Percentiles rank a stretch among this genome's conserved stretches.
Conservation (phyloP, 2,888 invertebrate genomes). For the Globia sparganii region DNA sequence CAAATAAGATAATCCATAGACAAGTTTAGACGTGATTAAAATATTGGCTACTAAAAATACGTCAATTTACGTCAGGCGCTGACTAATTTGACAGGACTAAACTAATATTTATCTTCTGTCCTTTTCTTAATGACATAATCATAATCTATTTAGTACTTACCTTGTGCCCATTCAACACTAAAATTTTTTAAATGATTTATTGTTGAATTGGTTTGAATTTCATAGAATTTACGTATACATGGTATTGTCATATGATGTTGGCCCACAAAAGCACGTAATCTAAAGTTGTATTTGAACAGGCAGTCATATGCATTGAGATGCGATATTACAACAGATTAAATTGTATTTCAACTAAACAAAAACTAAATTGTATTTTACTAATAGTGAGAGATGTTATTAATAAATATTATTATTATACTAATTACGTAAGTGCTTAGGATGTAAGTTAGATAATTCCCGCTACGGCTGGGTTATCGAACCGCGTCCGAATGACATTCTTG, state of each 20-base stretch:
- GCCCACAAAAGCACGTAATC: neutral
- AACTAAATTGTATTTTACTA: neutral
- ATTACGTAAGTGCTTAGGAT: slow-evolving; percentile 15
- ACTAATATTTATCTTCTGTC: too few relatives aligned
- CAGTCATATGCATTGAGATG: neutral
- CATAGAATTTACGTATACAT: neutral
- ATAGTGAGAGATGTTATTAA: slow-evolving; percentile 20
- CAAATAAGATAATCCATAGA: too few relatives aligned
- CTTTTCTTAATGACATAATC: too few relatives aligned
- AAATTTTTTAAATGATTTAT: too few relatives aligned
- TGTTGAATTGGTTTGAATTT: neutral
- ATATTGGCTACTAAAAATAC: too few relatives aligned
- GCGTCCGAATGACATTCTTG: slow-evolving; percentile 53
- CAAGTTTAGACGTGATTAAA: too few relatives aligned
- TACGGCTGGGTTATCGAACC: slow-evolving; percentile 63
- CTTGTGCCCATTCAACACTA: too few relatives aligned
- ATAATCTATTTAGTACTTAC: too few relatives aligned
- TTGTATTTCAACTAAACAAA: too few relatives aligned
- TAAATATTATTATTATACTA: slow-evolving; percentile 20
- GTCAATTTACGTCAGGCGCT: too few relatives aligned
- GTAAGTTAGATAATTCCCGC: slow-evolving; percentile 64
- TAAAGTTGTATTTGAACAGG: neutral
- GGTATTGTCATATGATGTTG: neutral
- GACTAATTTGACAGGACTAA: too few relatives aligned
- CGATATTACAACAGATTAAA: neutral